A percentile compares a stretch with the other conserved stretches of the same genome.
These are phyloP conservation scores for Philopedon plagiatum DNA, from an alignment of 2,888 invertebrate species.

Conservation along the genomic window DNA sequence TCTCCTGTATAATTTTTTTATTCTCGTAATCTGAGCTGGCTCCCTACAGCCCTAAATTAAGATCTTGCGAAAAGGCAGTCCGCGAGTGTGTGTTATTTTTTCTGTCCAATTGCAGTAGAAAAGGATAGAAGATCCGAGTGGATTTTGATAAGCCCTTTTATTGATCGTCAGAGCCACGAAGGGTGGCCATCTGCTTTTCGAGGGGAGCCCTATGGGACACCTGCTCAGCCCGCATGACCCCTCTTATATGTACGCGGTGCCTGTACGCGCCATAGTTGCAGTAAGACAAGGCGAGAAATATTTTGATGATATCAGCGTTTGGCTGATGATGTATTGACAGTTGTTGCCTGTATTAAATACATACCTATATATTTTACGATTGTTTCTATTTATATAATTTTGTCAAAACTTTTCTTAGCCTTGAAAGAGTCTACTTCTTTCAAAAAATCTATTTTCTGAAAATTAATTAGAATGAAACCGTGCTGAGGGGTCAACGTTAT, in stretches of 20 bases:
- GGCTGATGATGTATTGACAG: not conserved
- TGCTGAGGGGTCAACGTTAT: too few species aligned
- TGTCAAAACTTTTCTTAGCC: too few species aligned
- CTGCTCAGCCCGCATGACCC: constrained; percentile 43
- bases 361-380: not conserved
- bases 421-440: too few species aligned
- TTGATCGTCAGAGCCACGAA: constrained; percentile 36
- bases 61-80: not conserved
- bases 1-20: too few species aligned
- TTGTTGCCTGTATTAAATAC: not conserved
- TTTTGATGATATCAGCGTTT: not conserved
- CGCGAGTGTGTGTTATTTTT: not conserved
- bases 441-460: too few species aligned
- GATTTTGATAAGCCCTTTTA: constrained; percentile 35
- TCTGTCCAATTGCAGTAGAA: not conserved
- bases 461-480: too few species aligned
- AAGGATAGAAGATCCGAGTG: constrained; percentile 23
- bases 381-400: too few species aligned
- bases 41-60: not conserved
- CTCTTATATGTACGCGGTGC: constrained; percentile 29
- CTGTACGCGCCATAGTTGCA: constrained; percentile 35
- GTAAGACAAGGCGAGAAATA: constrained; percentile 8
- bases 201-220: constrained; percentile 46
- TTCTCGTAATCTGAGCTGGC: not conserved
- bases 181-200: constrained; percentile 46